Evolutionary conservation across 1,140 invertebrate species (phyloP).

Genomic region (Sycobia sp.): DNA sequence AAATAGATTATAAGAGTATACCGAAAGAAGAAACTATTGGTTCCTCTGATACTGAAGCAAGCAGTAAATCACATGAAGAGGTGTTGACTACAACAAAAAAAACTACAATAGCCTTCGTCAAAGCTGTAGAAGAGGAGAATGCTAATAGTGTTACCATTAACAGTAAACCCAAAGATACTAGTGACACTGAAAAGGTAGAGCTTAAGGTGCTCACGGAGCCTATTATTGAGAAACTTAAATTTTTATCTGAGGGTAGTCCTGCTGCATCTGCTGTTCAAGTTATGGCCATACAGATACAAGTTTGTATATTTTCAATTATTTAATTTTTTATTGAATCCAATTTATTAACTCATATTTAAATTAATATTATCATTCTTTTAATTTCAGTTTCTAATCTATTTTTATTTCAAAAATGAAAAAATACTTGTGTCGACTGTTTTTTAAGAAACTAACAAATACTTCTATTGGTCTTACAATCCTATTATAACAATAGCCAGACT

Average conservation of each 20-base stretch:
- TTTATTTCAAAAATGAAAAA: too few species aligned
- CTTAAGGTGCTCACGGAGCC: slow-evolving; percentile 58
- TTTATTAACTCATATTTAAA: too few species aligned
- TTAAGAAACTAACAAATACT: too few species aligned
- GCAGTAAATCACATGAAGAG: slow-evolving; percentile 30
- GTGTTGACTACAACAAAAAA: slow-evolving; percentile 40
- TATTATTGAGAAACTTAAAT: slow-evolving; percentile 68
- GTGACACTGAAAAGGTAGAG: slow-evolving; percentile 45
- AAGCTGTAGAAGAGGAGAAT: slow-evolving; percentile 39
- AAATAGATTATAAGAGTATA: slow-evolving; percentile 38
- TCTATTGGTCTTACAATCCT: too few species aligned
- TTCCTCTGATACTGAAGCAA: slow-evolving; percentile 10
- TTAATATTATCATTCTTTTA: too few species aligned
- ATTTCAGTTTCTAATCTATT: too few species aligned
- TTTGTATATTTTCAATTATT: too few species aligned
- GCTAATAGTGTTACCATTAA: slow-evolving; percentile 34
- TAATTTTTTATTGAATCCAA: too few species aligned
- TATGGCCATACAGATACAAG: slow-evolving; percentile 71
- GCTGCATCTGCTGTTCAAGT: slow-evolving; percentile 68
- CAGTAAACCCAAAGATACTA: slow-evolving; percentile 38
- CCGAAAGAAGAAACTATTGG: slow-evolving; percentile 36
- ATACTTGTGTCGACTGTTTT: too few species aligned
- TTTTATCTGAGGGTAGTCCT: slow-evolving; percentile 68
- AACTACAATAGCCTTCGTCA: slow-evolving; percentile 46
- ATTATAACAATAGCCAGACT: too few species aligned